Evolutionary conservation across 2,888 invertebrate species (phyloP), one percentile per base, ranked within the genome.

Genomic region (Alentia gelatinosa): DNA sequence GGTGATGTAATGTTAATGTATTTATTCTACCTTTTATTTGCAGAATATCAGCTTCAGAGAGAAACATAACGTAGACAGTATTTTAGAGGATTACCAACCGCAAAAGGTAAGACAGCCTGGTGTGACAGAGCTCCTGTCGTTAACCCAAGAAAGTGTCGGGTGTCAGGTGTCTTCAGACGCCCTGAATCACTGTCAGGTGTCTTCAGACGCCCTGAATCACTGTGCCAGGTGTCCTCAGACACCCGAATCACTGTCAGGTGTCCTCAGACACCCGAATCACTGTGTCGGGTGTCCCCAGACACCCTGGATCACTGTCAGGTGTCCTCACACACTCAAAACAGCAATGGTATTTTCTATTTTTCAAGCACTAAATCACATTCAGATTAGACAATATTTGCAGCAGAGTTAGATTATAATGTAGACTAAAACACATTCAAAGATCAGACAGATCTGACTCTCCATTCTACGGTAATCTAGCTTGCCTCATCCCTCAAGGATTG

Each of bases 81-180:
- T 93, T 7, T 33, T 91, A 56, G 74, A 86, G 0, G 93, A 94
- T 7, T 96, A 95, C 92, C 92, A 92, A 23, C 94, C 94, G 26
- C 95, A 95, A 9, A 95, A 95, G 94, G 95, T 95, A 93, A 50
- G 39, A n/a, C n/a, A n/a, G n/a, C n/a, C n/a, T 15, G 0, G 42
- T 47, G n/a, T 42, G n/a, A n/a, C n/a, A n/a, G n/a, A n/a, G n/a
- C n/a, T n/a, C n/a, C n/a, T n/a, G n/a, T n/a, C n/a, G n/a, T n/a
- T n/a, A n/a, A n/a, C n/a, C n/a, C n/a, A n/a, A n/a, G n/a, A n/a
- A n/a, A n/a, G n/a, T n/a, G n/a, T n/a, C n/a, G n/a, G n/a, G n/a
- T n/a, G n/a, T n/a, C 63, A 42, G 40, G 35, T 91, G 5, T 35
- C 7, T 12, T 19, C 19, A 12, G 19, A 19, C 19, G 19, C 47